Conservation (phyloP, 2,113 vertebrate genomes). For the Phrynosoma blainvillii region DNA sequence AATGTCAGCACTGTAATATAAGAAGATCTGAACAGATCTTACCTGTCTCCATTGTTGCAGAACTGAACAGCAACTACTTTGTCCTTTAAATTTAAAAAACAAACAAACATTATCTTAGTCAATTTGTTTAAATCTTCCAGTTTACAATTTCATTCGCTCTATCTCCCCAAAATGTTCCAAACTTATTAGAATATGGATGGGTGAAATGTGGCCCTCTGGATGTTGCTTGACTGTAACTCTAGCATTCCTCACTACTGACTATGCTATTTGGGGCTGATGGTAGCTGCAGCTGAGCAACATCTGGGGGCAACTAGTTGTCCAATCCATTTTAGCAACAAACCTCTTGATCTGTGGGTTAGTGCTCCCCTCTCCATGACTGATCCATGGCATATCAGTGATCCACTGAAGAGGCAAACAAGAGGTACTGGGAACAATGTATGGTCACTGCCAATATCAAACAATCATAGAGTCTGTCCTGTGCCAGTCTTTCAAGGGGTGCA, state of each 20-base stretch:
- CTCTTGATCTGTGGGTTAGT: not conserved
- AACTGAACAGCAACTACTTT: conserved; percentile 98
- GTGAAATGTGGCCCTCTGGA: no score
- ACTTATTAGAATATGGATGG: not conserved
- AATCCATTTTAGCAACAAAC: no score
- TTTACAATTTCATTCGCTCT: not conserved
- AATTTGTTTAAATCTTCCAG: not conserved
- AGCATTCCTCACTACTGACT: no score
- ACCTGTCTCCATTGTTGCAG: conserved; percentile 96
- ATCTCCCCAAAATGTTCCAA: not conserved
- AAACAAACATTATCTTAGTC: not conserved
- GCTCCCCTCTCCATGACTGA: not conserved
- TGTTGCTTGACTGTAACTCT: no score
- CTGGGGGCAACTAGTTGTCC: no score
- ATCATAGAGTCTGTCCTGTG: not conserved
- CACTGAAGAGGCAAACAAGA: not conserved
- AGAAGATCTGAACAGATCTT: conserved; percentile 55
- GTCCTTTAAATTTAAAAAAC: conserved; percentile 79
- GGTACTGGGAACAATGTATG: not conserved
- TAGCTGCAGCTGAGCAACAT: no score
- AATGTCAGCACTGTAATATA: not conserved
- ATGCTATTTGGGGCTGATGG: no score
- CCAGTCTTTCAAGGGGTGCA: no score
- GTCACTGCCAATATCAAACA: not conserved
- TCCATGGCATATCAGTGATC: not conserved